These are phyloP conservation scores for Microcebus ravelobensis DNA, from an alignment of 2,113 vertebrate species.

Conservation along the genomic window DNA sequence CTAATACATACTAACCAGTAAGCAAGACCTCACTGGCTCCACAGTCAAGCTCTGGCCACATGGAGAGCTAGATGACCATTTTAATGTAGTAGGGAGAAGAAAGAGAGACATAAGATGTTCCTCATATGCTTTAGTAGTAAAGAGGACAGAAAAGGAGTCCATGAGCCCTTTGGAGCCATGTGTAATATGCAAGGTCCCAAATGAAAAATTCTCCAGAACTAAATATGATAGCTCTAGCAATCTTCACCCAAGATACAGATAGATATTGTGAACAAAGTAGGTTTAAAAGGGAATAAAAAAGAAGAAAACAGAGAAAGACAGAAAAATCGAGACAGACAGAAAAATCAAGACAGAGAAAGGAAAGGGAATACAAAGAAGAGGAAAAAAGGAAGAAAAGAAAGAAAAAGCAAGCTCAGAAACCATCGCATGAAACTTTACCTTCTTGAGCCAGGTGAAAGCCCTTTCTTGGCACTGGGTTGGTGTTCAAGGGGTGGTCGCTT, in stretches of 20 bases:
- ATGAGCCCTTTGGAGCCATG: background rate
- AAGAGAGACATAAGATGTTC: conserved; percentile 24
- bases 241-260: conserved; percentile 14
- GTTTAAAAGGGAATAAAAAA: background rate
- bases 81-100: conserved; percentile 39
- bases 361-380: background rate
- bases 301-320: background rate
- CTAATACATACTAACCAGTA: conserved; percentile 33
- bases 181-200: conserved; percentile 29
- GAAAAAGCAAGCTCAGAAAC: background rate
- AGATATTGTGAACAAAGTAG: conserved; percentile 9
- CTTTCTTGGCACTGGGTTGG: background rate
- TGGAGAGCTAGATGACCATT: conserved; percentile 26
- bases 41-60: background rate
- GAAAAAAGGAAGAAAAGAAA: background rate
- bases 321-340: accelerated
- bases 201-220: conserved; percentile 41
- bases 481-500: background rate
- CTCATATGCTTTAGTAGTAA: conserved; percentile 39
- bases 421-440: background rate
- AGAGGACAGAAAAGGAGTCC: conserved; percentile 21
- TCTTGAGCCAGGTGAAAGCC: background rate
- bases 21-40: background rate
- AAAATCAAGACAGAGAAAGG: background rate
- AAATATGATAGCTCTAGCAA: background rate